Base-by-base conservation (phyloP, 2,113 vertebrate species). In the Podarcis muralis region DNA sequence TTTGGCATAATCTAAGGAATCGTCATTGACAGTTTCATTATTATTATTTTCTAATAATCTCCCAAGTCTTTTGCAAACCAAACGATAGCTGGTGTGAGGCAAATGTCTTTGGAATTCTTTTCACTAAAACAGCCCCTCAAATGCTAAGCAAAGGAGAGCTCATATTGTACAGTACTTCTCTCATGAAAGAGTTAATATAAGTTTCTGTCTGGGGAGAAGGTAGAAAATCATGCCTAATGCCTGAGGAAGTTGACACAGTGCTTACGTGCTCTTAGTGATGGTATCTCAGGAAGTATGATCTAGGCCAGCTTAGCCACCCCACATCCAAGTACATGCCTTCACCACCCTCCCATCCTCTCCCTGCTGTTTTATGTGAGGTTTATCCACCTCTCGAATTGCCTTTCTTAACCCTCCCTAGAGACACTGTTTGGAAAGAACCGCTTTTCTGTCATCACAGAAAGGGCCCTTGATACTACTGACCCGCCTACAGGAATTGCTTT, bases 271-370 rank as follows among this genome's bases (percentile, higher is more conserved):
- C 62, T 53, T 1, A 18, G 62, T n/a, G 81, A 88, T 86, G 90
- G 89, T 81, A 93, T 84, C 81, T 88, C 91, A 92, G 93, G 92
- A 95, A 96, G 85, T 1, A 87, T 94, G 94, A 93, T 94, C 94
- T 86, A 3, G 0, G n/a, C 53, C 75, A 72, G 4, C 74, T 69
- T 79, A 84, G 82, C 87, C 88, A 92, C 88, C 89, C 80, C 85
- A 87, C 92, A 91, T 93, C 92, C 82, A 0, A 84, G 0, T 83
- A 57, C 0, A 43, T 85, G 94, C 94, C 92, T 90, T 82, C 74
- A 87, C 85, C 82, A 94, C 87, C 92, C 90, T 95, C 94, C 93
- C 95, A 95, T 93, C 91, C 94, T 92, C 90, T 93, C 91, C 93
- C 92, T 5, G 74, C 86, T 93, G 92, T 88, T 95, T 95, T 90